These are phyloP conservation scores for Syngnathoides biaculeatus DNA, from an alignment of 2,113 vertebrate species.

Conservation along the genomic window DNA sequence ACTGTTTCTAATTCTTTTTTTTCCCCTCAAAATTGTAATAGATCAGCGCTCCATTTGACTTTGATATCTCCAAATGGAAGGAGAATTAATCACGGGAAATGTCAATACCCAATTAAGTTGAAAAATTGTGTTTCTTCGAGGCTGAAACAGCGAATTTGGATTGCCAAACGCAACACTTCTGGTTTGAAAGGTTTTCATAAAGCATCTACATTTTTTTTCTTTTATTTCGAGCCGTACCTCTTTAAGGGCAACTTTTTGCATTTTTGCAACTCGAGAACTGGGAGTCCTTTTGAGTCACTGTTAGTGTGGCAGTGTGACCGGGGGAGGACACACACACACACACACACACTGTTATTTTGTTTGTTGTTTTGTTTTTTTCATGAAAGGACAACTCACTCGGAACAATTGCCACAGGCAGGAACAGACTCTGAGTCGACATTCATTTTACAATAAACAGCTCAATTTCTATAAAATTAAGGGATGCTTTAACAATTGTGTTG, in stretches of 20 bases:
- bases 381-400: conserved; percentile 46
- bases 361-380: conserved; percentile 12
- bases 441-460: not conserved
- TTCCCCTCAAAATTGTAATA: conserved; percentile 23
- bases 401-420: conserved; percentile 43
- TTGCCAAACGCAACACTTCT: not conserved
- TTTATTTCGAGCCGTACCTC: not conserved
- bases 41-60: conserved; percentile 25
- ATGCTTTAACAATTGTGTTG: not conserved
- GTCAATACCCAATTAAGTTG: conserved; percentile 35
- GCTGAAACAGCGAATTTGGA: conserved; percentile 6
- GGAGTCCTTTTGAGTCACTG: conserved; percentile 48
- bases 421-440: not conserved
- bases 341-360: conserved; percentile 14
- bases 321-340: conserved; percentile 38
- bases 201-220: not conserved
- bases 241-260: not conserved
- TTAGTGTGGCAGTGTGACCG: conserved; percentile 19
- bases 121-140: conserved; percentile 29
- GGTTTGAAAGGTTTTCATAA: not conserved
- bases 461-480: not conserved
- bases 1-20: not conserved
- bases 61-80: not conserved
- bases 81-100: not conserved
- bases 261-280: conserved; percentile 18